Percentiles rank a stretch among this genome's conserved stretches.
These are phyloP conservation scores for Dryococelus australis DNA, from an alignment of 2,888 invertebrate genomes.

Conservation along the genomic window DNA sequence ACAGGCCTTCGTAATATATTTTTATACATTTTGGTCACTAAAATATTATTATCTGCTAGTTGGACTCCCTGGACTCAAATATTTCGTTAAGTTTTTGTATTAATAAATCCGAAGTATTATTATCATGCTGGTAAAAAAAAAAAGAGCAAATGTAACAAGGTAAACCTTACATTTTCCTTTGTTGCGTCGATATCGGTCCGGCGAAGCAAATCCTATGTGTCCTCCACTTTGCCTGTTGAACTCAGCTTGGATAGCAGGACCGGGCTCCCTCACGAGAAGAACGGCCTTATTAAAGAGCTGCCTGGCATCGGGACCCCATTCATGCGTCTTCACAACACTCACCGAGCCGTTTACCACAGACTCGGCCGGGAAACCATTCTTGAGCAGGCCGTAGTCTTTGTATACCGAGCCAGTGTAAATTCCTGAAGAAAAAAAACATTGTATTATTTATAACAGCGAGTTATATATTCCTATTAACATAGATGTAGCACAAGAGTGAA, in stretches of 20 bases:
- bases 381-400: conserved; percentile 78
- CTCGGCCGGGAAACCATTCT: conserved; percentile 83
- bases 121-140: no score
- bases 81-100: no score
- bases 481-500: no score
- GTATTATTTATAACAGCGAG: no score
- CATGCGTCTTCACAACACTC: conserved; percentile 80
- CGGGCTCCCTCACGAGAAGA: conserved; percentile 74
- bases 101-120: no score
- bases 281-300: conserved; percentile 71
- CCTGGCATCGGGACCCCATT: conserved; percentile 69
- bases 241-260: conserved; percentile 77
- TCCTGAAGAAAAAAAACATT: conserved; percentile 61
- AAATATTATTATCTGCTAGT: no score
- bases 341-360: conserved; percentile 79
- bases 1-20: no score
- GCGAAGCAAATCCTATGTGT: conserved; percentile 79
- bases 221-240: conserved; percentile 83
- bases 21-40: no score
- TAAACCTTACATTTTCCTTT: conserved; percentile 66
- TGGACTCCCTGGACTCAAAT: no score
- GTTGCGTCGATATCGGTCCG: conserved; percentile 68
- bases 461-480: no score
- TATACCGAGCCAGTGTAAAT: conserved; percentile 81
- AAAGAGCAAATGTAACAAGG: no score